Conservation (phyloP, 2,888 invertebrate species). For the Tortricodes alternella region DNA sequence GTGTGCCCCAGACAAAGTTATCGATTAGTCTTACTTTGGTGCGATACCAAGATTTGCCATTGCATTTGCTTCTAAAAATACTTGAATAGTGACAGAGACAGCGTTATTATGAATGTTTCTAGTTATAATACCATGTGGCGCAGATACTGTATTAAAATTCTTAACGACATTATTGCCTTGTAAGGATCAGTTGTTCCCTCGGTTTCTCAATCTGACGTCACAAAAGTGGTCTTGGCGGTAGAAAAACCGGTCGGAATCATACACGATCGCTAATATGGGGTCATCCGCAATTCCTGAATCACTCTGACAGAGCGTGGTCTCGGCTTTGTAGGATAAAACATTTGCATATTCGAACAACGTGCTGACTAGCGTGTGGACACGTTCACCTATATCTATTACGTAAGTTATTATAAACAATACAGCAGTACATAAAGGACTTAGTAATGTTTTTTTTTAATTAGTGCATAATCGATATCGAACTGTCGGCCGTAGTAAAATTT, state of each 20-base stretch:
- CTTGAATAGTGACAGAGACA: background rate
- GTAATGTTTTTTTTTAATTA: no score
- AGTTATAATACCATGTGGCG: background rate
- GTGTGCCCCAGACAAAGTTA: background rate
- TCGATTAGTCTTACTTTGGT: background rate
- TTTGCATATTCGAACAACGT: conserved; percentile 2
- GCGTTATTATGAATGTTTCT: background rate
- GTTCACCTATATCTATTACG: background rate
- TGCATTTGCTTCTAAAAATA: background rate
- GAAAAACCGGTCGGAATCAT: conserved; percentile 73
- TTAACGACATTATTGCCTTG: conserved; percentile 46
- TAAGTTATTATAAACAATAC: background rate
- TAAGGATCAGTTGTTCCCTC: conserved; percentile 49
- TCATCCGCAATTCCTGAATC: conserved; percentile 71
- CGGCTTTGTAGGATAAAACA: conserved; percentile 33
- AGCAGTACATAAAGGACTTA: background rate
- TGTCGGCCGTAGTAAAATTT: background rate
- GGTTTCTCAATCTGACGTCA: conserved; percentile 64
- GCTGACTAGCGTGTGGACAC: background rate
- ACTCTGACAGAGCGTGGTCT: conserved; percentile 45
- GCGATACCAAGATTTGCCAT: background rate
- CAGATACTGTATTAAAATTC: background rate
- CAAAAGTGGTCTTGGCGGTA: conserved; percentile 46
- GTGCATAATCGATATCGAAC: background rate
- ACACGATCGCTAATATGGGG: conserved; percentile 61